A percentile compares a stretch with the other conserved stretches of the same genome.
phyloP scores from a whole-genome alignment of 1,140 invertebrate species.

The Chelonus insularis region DNA sequence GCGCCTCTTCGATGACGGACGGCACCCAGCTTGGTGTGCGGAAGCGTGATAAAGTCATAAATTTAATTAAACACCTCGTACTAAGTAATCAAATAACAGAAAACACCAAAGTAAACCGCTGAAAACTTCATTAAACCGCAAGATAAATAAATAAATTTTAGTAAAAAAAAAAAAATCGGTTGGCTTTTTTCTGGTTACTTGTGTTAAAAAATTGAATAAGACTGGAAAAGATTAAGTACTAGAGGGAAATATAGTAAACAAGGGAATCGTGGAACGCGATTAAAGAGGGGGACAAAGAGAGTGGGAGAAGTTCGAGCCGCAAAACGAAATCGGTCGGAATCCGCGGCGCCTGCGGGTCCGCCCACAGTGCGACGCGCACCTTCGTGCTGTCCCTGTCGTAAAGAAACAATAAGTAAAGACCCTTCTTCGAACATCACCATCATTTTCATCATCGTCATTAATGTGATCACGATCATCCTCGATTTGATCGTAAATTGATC shows the following conservation, averaged over 20 bases:
- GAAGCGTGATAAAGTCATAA: too few species aligned
- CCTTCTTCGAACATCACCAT: not conserved
- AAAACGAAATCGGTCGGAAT: conserved; percentile 30
- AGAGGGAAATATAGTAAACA: conserved; percentile 1
- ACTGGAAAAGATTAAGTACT: not conserved
- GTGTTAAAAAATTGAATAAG: too few species aligned
- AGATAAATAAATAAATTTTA: not conserved
- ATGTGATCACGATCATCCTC: not conserved
- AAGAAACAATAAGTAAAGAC: too few species aligned
- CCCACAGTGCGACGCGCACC: conserved; percentile 31
- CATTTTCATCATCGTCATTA: not conserved
- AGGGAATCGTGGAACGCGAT: not conserved
- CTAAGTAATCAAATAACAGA: too few species aligned
- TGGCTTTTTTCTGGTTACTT: too few species aligned
- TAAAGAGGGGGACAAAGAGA: conserved; percentile 3
- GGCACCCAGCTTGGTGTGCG: not conserved
- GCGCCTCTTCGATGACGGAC: conserved; percentile 17
- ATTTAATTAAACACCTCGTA: too few species aligned
- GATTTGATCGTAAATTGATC: too few species aligned
- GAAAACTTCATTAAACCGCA: too few species aligned
- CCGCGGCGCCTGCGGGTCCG: conserved; percentile 30
- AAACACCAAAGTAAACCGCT: too few species aligned
- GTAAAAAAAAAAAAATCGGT: too few species aligned
- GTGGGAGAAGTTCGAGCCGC: conserved; percentile 28
- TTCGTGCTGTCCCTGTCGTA: conserved; percentile 27